Evolutionary conservation across 2,888 invertebrate species (phyloP), one percentile per base, ranked within the genome.

Genomic region (Tenthredo mesomela): DNA sequence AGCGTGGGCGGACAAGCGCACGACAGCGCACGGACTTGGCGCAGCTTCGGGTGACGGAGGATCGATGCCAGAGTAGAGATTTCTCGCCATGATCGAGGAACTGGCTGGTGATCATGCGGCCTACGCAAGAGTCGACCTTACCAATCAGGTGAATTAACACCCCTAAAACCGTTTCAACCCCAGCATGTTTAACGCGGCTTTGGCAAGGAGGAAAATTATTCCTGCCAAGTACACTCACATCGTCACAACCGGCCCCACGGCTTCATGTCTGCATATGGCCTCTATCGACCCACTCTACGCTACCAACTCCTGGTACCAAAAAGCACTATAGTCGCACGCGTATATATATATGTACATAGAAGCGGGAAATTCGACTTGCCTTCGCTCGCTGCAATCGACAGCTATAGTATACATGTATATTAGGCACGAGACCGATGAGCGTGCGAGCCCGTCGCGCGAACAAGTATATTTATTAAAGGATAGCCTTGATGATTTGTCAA

Each of bases 91-190:
- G 88, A 89, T 92, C 18, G 90, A 92, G 58, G 92, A 93, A 87
- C 87, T 92, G 40, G 92, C 92, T 2, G 90, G 89, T 70, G 92
- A 93, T 84, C 93, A 93, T 85, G 89, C 90, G 2, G 89, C 88
- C 61, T 93, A 92, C 80, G 88, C 90, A 9, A 91, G 90, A 87
- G 86, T 93, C 12, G 91, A 92, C 84, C 87, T 93, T 84, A 87
- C 89, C 0, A 87, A 86, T 86, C 90, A 93, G 88, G 93, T 91
- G 86, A 89, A 50, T 50, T 37, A 18, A 15, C 54, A 33, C 47
- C 29, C 33, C 29, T 29, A 7, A 25, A 54, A 21, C 12, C 43
- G 73, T 40, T 73, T 43, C 18, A 43, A 73, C 43, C 21, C 43
- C 40, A 15, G 43, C 25, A 21, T 40, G 73, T 43, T n/a, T 29